Evolutionary conservation across 2,888 invertebrate species (phyloP).

Genomic region (Amphiduros pacificus): DNA sequence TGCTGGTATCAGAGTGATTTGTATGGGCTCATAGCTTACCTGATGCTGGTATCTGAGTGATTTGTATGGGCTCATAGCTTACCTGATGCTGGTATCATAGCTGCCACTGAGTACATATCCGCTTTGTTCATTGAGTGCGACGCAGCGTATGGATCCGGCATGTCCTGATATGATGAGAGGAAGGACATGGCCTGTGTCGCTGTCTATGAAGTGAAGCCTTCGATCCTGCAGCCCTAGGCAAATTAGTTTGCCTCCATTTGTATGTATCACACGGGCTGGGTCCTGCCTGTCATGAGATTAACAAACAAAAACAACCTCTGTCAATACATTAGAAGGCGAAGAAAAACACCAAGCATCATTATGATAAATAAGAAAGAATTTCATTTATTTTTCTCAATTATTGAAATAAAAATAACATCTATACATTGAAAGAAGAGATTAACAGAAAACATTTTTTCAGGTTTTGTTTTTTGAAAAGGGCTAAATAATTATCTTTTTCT

Average conservation of each 20-base stretch:
- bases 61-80: too few relatives aligned
- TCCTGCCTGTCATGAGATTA: slow-evolving; percentile 16
- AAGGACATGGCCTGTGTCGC: slow-evolving; percentile 40
- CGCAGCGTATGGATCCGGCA: slow-evolving; percentile 56
- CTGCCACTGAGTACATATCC: slow-evolving; percentile 55
- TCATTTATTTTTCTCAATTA: neutral
- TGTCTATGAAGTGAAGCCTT: slow-evolving; percentile 47
- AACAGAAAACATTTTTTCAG: too few relatives aligned
- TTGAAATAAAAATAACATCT: too few relatives aligned
- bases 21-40: too few relatives aligned
- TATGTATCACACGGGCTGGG: slow-evolving; percentile 43
- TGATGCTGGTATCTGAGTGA: too few relatives aligned
- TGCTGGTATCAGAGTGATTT: too few relatives aligned
- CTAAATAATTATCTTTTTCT: too few relatives aligned
- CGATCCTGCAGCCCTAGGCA: slow-evolving; percentile 55
- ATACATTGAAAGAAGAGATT: too few relatives aligned
- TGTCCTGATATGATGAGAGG: slow-evolving; percentile 54
- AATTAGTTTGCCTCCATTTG: slow-evolving; percentile 51
- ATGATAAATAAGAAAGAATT: neutral
- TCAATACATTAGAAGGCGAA: too few relatives aligned
- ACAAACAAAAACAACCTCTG: too few relatives aligned
- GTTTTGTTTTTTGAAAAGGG: too few relatives aligned
- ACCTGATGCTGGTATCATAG: slow-evolving; percentile 59
- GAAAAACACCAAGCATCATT: neutral
- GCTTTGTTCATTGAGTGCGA: slow-evolving; percentile 44